Base-by-base conservation (phyloP, 2,797 vertebrate genomes). In the Nothura maculosa region DNA sequence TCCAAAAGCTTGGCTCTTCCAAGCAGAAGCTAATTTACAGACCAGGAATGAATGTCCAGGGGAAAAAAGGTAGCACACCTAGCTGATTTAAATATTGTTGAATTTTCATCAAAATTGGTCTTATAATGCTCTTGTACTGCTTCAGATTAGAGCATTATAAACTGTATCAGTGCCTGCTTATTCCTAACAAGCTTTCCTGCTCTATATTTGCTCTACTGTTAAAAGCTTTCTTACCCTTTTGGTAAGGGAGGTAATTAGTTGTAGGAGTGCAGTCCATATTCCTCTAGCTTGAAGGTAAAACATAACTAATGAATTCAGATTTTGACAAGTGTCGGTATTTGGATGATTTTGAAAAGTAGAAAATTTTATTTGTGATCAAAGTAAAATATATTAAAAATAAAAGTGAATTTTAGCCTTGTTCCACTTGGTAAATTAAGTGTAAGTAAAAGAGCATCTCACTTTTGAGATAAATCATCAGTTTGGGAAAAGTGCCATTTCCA, bases 391-490 rank as follows among this genome's bases (percentile, higher is more conserved):
- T 24, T 83, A 54, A 66, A 48, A 72, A 68, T 76, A 77, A 30
- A 0, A 58, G 1, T 5, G 1, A 61, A 38, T 62, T 80, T 82
- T 52, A 61, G 38, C 28, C 18, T 67, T 90, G 32, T 21, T 78
- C 2, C 5, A 6, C 12, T 52, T 85, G 32, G 3, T 50, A 69
- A 87, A 57, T 21, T 2, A 80, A 77, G 4, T 40, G 9, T 34
- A 81, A 75, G 18, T 64, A 54, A 95, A 61, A 25, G 57, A 81
- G 50, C 73, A 43, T 64, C 27, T 81, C 77, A 52, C 32, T 70
- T 87, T 70, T 89, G 45, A 68, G 47, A n/a, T 28, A 52, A 30
- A 17, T 38, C 6, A 38, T 81, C 16, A 28, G 9, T 81, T 76
- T 86, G 63, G 57, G 69, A 70, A 30, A 32, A 3, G 4, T 36